phyloP scores from a whole-genome alignment of 2,888 invertebrate species.

The Perizoma affinitatum region DNA sequence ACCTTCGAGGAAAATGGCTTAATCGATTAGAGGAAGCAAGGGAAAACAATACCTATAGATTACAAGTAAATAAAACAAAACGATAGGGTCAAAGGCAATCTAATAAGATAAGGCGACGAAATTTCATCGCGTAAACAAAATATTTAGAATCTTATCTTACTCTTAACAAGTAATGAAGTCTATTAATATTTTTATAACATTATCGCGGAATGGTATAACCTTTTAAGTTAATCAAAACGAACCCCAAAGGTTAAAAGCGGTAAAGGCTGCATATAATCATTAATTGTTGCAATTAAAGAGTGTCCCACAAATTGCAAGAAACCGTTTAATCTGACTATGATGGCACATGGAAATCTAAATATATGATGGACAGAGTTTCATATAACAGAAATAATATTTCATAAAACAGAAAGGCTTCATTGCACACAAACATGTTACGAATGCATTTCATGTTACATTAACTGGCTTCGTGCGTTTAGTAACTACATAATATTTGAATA shows the following conservation, averaged over 20 bases:
- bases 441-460: slow-evolving; percentile 1
- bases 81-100: slow-evolving; percentile 20
- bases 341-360: slow-evolving; percentile 40
- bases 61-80: slow-evolving; percentile 36
- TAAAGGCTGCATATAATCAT: slow-evolving; percentile 14
- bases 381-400: too few relatives aligned
- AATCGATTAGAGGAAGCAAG: slow-evolving; percentile 53
- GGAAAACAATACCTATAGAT: slow-evolving; percentile 41
- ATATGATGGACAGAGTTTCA: slow-evolving; percentile 40
- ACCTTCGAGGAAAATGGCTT: slow-evolving; percentile 64
- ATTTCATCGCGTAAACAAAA: background rate
- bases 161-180: background rate
- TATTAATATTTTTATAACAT: background rate
- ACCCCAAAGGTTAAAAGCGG: slow-evolving; percentile 14
- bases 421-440: slow-evolving; percentile 8
- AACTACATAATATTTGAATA: too few relatives aligned
- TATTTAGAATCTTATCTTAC: too few relatives aligned
- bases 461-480: background rate
- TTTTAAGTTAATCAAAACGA: slow-evolving; percentile 16
- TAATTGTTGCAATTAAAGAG: slow-evolving; percentile 12
- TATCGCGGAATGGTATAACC: slow-evolving; percentile 12
- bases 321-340: slow-evolving; percentile 23
- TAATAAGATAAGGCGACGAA: slow-evolving; percentile 8
- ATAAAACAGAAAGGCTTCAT: slow-evolving; percentile 40
- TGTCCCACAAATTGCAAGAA: slow-evolving; percentile 37